A percentile compares a stretch with the other conserved stretches of the same genome.
Conservation (phyloP, 1,140 invertebrate species). For the Habropoda laboriosa region DNA sequence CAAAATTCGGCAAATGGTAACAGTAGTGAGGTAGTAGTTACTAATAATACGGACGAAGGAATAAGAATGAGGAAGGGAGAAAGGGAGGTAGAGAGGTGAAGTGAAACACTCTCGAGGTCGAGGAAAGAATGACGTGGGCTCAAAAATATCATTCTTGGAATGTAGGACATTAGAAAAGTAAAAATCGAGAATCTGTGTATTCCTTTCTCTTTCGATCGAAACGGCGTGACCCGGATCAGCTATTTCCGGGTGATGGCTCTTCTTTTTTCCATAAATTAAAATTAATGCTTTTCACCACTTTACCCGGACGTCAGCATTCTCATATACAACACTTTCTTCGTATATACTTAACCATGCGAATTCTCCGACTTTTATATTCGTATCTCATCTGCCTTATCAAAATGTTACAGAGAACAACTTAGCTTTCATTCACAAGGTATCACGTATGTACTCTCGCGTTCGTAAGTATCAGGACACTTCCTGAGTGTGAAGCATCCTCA, state of each 20-base stretch:
- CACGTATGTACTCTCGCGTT: too few relatives aligned
- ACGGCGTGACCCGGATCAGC: constrained; percentile 19
- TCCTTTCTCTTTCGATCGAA: constrained; percentile 48
- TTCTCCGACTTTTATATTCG: neutral
- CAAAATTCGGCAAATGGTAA: neutral
- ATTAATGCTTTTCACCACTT: constrained; percentile 26
- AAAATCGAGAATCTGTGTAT: constrained; percentile 37
- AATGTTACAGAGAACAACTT: neutral
- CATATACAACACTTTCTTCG: constrained; percentile 2
- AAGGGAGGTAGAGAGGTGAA: constrained; percentile 3
- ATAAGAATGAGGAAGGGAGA: neutral
- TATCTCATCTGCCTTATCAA: neutral
- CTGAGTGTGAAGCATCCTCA: too few relatives aligned
- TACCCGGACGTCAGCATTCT: neutral
- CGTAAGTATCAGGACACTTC: too few relatives aligned
- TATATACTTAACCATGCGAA: neutral
- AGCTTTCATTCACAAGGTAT: too few relatives aligned
- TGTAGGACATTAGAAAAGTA: constrained; percentile 52
- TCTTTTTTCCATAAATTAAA: constrained; percentile 48
- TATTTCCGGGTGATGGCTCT: constrained; percentile 40
- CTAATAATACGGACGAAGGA: constrained; percentile 12
- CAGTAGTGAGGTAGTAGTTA: constrained; percentile 12
- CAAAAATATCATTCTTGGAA: constrained; percentile 47
- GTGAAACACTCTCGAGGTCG: constrained; percentile 40
- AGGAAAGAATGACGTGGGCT: constrained; percentile 36